Evolutionary conservation across 2,113 vertebrate species (phyloP).

Genomic region (Vimba vimba): DNA sequence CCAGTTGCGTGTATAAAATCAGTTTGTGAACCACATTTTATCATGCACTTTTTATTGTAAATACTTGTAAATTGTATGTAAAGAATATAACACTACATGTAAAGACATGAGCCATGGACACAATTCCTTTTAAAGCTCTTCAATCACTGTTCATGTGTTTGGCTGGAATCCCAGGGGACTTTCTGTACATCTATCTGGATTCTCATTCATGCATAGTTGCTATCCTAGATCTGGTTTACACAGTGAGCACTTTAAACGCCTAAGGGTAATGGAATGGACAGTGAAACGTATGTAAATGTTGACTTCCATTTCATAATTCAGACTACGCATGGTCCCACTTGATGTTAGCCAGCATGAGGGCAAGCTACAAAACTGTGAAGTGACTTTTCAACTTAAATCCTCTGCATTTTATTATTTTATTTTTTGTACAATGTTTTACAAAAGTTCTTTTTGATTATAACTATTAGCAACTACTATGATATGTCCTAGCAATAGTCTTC

Average conservation of each 20-base stretch:
- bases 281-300: conserved; percentile 36
- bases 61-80: conserved; percentile 41
- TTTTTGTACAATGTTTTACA: conserved; percentile 56
- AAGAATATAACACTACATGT: conserved; percentile 6
- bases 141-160: not conserved
- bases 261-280: conserved; percentile 48
- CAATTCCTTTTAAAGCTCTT: not conserved
- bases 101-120: not conserved
- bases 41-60: conserved; percentile 26
- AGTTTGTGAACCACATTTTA: conserved; percentile 3
- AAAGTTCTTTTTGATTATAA: conserved; percentile 66
- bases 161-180: not conserved
- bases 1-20: not conserved
- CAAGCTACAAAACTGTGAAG: conserved; percentile 52
- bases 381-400: conserved; percentile 31
- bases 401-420: conserved; percentile 10
- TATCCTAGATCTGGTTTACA: conserved; percentile 35
- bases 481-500: conserved; percentile 83
- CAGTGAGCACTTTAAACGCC: conserved; percentile 49
- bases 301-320: conserved; percentile 24
- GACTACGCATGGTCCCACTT: conserved; percentile 39
- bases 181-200: conserved; percentile 22
- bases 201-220: not conserved
- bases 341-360: conserved; percentile 50
- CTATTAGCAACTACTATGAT: conserved; percentile 64